Evolutionary conservation across 2,888 invertebrate species (phyloP).

Genomic region (Onthophagus sagittarius): DNA sequence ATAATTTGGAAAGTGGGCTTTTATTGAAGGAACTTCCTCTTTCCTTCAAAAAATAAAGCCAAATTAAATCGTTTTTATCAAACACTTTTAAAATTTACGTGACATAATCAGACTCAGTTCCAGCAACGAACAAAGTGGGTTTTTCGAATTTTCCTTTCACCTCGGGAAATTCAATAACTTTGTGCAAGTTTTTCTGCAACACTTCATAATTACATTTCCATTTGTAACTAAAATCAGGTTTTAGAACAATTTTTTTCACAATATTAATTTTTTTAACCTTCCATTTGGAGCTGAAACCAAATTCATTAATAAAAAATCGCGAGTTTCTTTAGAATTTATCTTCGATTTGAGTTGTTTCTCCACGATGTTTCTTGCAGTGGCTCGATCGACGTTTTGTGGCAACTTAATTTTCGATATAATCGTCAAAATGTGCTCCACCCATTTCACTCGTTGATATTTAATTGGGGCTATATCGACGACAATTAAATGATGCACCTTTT

Average conservation of each 20-base stretch:
- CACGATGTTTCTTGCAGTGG: background rate
- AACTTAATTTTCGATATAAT: background rate
- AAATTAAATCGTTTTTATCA: background rate
- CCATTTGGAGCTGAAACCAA: background rate
- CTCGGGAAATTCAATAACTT: slow-evolving; percentile 65
- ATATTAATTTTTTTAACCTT: background rate
- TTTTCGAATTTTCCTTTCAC: slow-evolving; percentile 48
- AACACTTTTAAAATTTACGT: slow-evolving; percentile 48
- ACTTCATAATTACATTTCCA: slow-evolving; percentile 81
- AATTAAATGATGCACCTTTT: background rate
- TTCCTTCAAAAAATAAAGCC: background rate
- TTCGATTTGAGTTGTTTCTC: slow-evolving; percentile 2
- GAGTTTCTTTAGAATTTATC: background rate
- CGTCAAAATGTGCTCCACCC: background rate
- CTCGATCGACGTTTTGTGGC: background rate
- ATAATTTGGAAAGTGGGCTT: slow-evolving; percentile 14
- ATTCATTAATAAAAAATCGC: background rate
- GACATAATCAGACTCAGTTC: slow-evolving; percentile 75
- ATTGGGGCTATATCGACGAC: background rate
- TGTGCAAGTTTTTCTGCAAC: slow-evolving; percentile 62
- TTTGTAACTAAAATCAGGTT: slow-evolving; percentile 46
- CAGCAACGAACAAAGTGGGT: slow-evolving; percentile 80
- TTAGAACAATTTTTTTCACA: background rate
- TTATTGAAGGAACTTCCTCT: background rate
- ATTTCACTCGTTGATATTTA: background rate